Evolutionary conservation across 35 echinoderm and acorn worm species (phyloP).

Genomic region (Heliocidaris erythrogramma): DNA sequence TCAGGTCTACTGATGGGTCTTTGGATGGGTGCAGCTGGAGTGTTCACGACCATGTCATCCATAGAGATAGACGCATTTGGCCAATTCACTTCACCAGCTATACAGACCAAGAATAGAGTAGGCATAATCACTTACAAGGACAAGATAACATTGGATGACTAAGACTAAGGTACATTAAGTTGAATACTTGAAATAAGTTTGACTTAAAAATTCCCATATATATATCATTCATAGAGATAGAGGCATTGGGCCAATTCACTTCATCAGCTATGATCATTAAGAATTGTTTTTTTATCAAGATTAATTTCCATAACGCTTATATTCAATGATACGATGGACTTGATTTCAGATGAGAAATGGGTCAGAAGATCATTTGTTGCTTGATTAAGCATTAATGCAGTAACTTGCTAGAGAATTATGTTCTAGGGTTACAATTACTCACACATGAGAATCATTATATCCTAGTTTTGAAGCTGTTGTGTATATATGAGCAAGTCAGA

Average conservation of each 20-base stretch:
- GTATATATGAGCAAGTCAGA: too few species aligned
- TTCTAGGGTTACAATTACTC: too few species aligned
- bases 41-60: slow-evolving; percentile 34
- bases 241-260: not conserved
- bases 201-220: too few species aligned
- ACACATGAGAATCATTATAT: too few species aligned
- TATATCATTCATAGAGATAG: not conserved
- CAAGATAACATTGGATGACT: too few species aligned
- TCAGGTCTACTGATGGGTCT: slow-evolving; percentile 37
- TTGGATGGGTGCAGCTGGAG: not conserved
- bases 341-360: not conserved
- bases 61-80: not conserved
- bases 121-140: too few species aligned
- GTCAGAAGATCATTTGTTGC: not conserved
- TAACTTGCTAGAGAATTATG: too few species aligned
- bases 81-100: not conserved
- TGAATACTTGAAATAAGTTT: too few species aligned
- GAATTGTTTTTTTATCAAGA: not conserved
- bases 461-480: not conserved
- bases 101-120: too few species aligned
- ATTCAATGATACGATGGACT: not conserved
- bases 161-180: too few species aligned
- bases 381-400: too few species aligned
- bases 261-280: not conserved
- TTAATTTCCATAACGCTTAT: too few species aligned